Conservation (phyloP, 1,140 invertebrate genomes). For the Laodelphax striatellus region DNA sequence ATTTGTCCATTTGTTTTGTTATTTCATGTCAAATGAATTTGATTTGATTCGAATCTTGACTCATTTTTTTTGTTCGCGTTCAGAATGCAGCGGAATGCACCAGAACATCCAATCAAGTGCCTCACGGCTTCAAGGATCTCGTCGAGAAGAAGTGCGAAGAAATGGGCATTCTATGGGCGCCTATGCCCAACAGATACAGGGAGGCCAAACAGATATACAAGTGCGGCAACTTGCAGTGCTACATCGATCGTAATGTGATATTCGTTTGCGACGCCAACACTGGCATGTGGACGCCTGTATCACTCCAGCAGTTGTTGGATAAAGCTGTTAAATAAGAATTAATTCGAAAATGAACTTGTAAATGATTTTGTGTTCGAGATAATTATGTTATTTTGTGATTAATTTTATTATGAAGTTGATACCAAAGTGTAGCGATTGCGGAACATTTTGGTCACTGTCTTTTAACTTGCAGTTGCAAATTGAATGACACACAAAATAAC, state of each 20-base stretch:
- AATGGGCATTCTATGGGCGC: conserved; percentile 77
- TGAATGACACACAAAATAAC: too few species aligned
- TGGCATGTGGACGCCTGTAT: conserved; percentile 56
- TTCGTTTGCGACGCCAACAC: conserved; percentile 46
- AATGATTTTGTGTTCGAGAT: too few species aligned
- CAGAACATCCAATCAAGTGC: conserved; percentile 39
- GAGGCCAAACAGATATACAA: conserved; percentile 78
- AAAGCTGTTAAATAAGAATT: conserved; percentile 13
- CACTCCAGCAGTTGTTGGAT: conserved; percentile 24
- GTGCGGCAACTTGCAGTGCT: conserved; percentile 63
- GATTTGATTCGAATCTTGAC: too few species aligned
- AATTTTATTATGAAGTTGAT: too few species aligned
- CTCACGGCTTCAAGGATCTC: conserved; percentile 81
- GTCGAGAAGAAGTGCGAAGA: conserved; percentile 81
- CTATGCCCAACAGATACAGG: conserved; percentile 64
- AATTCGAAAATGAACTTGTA: too few species aligned
- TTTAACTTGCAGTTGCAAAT: too few species aligned
- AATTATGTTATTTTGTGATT: too few species aligned
- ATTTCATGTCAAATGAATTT: too few species aligned
- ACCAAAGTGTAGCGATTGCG: too few species aligned
- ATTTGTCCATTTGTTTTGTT: too few species aligned
- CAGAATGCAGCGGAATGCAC: conserved; percentile 49
- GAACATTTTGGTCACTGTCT: too few species aligned
- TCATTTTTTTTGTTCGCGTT: conserved; percentile 4
- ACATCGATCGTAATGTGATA: conserved; percentile 62